Conservation (phyloP, 2,797 vertebrate species). For the Thripadectes ignobilis region DNA sequence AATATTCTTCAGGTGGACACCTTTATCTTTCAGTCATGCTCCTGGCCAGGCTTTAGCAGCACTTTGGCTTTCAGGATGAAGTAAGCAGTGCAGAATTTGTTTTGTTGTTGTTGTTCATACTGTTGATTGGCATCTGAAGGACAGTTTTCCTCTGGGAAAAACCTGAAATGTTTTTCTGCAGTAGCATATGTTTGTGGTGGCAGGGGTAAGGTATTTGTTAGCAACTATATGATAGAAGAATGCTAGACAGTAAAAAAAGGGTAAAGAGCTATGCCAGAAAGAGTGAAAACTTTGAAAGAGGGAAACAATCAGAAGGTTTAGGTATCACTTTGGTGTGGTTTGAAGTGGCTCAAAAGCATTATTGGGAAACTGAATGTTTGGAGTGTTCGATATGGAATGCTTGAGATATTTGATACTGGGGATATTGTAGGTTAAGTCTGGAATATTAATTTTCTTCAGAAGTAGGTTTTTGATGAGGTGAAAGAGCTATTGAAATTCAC, state of each 20-base stretch:
- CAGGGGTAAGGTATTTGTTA: conserved; percentile 3
- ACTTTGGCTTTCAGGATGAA: not conserved
- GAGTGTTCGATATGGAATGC: not conserved
- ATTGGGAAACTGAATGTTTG: not conserved
- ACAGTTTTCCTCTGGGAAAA: conserved; percentile 43
- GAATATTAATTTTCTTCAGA: not conserved
- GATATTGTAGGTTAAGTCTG: not conserved
- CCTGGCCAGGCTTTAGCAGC: not conserved
- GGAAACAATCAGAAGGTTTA: not conserved
- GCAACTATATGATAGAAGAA: not conserved
- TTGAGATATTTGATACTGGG: not conserved
- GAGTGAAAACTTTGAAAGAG: not conserved
- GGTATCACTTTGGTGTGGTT: not conserved
- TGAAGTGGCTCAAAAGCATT: not conserved
- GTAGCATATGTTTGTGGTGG: conserved; percentile 25
- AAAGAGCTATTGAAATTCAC: not conserved
- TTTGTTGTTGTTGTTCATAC: not conserved
- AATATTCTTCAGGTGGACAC: not conserved
- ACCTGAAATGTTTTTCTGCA: conserved; percentile 21
- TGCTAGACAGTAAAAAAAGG: conserved; percentile 22
- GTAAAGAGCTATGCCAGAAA: conserved; percentile 5
- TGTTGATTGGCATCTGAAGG: conserved; percentile 38
- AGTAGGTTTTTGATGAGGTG: not conserved
- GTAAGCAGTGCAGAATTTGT: not conserved
- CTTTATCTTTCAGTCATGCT: not conserved